These are phyloP conservation scores for Planococcus citri DNA, from an alignment of 1,140 invertebrate species.

Conservation along the genomic window DNA sequence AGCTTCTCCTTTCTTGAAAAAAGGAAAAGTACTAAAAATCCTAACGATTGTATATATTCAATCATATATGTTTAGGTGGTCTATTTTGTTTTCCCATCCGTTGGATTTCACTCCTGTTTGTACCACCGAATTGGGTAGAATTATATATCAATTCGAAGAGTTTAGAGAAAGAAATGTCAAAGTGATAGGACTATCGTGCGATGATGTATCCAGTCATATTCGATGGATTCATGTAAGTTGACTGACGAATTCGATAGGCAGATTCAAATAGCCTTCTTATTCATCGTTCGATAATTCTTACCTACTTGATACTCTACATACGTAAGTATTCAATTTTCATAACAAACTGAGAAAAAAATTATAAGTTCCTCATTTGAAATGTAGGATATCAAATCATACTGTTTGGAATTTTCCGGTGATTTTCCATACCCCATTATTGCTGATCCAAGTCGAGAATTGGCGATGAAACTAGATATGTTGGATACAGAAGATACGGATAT, in stretches of 20 bases:
- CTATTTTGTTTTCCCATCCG: constrained; percentile 81
- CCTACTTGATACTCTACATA: no score
- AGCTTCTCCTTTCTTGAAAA: neutral
- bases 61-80: constrained; percentile 49
- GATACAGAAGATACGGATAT: constrained; percentile 61
- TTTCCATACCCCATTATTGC: constrained; percentile 83
- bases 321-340: no score
- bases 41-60: no score
- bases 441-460: constrained; percentile 62
- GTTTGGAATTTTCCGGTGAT: constrained; percentile 43
- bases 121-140: constrained; percentile 75
- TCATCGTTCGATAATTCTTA: no score
- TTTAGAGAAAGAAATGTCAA: constrained; percentile 71
- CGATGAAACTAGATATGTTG: constrained; percentile 71
- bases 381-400: constrained; percentile 64
- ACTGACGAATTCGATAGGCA: no score
- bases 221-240: constrained; percentile 59
- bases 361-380: no score
- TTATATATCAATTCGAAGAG: constrained; percentile 57
- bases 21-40: no score
- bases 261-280: no score
- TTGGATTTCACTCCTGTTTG: constrained; percentile 90
- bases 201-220: constrained; percentile 59
- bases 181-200: constrained; percentile 73
- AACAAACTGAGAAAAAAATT: no score